phyloP scores from a whole-genome alignment of 2,113 vertebrate species.

The Sander vitreus region DNA sequence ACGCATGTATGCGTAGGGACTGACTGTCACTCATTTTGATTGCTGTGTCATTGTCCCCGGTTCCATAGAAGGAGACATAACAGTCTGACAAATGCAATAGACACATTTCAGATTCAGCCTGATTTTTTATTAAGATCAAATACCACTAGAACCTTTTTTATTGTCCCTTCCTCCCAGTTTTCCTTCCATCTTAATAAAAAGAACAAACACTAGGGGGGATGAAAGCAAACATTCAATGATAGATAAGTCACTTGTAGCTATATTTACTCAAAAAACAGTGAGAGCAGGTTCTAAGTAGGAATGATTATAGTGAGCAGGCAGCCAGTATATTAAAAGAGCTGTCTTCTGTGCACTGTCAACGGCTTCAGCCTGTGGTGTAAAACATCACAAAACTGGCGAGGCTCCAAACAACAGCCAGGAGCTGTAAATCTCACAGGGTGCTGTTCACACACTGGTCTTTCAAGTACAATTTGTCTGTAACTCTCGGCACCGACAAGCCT shows the following conservation, averaged over 20 bases:
- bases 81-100: background rate
- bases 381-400: conserved; percentile 55
- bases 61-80: too few species aligned
- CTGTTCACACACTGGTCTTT: conserved; percentile 41
- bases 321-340: conserved; percentile 53
- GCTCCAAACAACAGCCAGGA: conserved; percentile 67
- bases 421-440: conserved; percentile 67
- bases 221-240: conserved; percentile 35
- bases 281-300: conserved; percentile 52
- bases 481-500: conserved; percentile 5
- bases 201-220: conserved; percentile 1
- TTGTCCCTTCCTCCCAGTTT: background rate
- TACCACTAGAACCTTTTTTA: background rate
- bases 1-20: too few species aligned
- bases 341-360: conserved; percentile 50
- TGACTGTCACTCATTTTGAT: too few species aligned
- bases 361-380: conserved; percentile 36
- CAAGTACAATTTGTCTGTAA: conserved; percentile 13
- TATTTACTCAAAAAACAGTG: conserved; percentile 53
- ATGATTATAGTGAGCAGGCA: conserved; percentile 55
- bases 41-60: too few species aligned
- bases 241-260: conserved; percentile 48
- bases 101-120: background rate
- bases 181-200: conserved; percentile 31
- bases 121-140: background rate